A percentile compares a stretch with the other conserved stretches of the same genome.
Conservation (phyloP, 1,140 invertebrate species). For the Tenebrio molitor region DNA sequence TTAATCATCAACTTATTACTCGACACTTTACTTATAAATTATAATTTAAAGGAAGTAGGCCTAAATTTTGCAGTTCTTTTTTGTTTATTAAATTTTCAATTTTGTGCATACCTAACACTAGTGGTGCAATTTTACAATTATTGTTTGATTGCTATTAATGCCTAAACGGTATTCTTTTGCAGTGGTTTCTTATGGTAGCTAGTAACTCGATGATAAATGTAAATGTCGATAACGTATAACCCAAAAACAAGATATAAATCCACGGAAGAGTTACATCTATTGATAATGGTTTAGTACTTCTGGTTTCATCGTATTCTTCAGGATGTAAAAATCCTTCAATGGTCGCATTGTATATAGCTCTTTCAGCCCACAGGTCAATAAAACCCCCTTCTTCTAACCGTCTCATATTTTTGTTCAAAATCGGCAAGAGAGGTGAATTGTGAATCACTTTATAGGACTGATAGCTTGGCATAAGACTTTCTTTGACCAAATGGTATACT, state of each 20-base stretch:
- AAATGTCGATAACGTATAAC: background rate
- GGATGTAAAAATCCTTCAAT: conserved; percentile 24
- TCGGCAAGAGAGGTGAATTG: conserved; percentile 27
- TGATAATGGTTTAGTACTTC: background rate
- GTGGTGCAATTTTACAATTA: no score
- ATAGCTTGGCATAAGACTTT: conserved; percentile 36
- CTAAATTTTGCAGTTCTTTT: no score
- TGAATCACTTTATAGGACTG: conserved; percentile 29
- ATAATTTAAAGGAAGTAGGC: no score
- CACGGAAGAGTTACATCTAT: background rate
- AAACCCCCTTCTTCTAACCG: conserved; percentile 28
- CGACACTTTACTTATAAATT: no score
- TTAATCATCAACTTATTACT: no score
- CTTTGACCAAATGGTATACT: conserved; percentile 37
- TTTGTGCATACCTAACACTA: no score
- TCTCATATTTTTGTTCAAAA: conserved; percentile 29
- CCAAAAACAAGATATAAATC: conserved; percentile 1
- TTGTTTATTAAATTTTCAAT: no score
- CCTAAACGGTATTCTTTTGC: background rate
- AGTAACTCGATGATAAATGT: background rate
- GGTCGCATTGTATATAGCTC: conserved; percentile 14
- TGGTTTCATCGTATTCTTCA: background rate
- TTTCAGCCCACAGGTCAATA: conserved; percentile 22
- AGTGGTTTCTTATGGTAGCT: background rate
- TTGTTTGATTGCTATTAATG: background rate